A percentile compares a stretch with the other conserved stretches of the same genome.
Evolutionary conservation across 2,113 vertebrate genomes (phyloP).

Genomic region (Perognathus longimembris): DNA sequence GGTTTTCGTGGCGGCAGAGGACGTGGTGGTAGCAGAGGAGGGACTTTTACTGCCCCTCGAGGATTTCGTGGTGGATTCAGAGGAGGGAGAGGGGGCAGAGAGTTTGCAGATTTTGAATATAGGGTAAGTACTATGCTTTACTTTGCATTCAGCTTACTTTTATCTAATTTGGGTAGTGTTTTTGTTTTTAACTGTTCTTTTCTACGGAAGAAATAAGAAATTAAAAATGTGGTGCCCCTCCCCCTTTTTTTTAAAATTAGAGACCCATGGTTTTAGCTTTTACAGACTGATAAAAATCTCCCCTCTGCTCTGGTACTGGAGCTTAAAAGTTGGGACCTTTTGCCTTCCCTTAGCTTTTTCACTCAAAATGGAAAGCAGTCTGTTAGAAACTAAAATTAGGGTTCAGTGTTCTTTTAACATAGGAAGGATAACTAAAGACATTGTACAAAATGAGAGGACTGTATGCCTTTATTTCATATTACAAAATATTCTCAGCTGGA

Average conservation of each 20-base stretch:
- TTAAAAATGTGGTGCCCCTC: not conserved
- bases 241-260: conserved; percentile 5
- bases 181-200: not conserved
- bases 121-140: conserved; percentile 88
- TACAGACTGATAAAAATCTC: not conserved
- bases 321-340: too few species aligned
- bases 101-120: conserved; percentile 97
- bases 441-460: not conserved
- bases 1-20: conserved; percentile 94
- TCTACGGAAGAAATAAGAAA: not conserved
- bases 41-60: conserved; percentile 90
- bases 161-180: not conserved
- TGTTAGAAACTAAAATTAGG: too few species aligned
- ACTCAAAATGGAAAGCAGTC: too few species aligned
- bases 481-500: not conserved
- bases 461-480: conserved; percentile 24
- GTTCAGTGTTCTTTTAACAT: too few species aligned
- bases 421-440: not conserved
- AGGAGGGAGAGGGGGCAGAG: conserved; percentile 93
- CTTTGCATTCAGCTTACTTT: not conserved
- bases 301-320: too few species aligned
- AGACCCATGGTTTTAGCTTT: conserved; percentile 43
- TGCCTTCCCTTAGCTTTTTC: too few species aligned
- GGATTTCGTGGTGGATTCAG: conserved; percentile 94
- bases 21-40: conserved; percentile 89